Evolutionary conservation across 2,888 invertebrate genomes (phyloP), one percentile per base, ranked within the genome.

Genomic region (Cerceris ruficornis): DNA sequence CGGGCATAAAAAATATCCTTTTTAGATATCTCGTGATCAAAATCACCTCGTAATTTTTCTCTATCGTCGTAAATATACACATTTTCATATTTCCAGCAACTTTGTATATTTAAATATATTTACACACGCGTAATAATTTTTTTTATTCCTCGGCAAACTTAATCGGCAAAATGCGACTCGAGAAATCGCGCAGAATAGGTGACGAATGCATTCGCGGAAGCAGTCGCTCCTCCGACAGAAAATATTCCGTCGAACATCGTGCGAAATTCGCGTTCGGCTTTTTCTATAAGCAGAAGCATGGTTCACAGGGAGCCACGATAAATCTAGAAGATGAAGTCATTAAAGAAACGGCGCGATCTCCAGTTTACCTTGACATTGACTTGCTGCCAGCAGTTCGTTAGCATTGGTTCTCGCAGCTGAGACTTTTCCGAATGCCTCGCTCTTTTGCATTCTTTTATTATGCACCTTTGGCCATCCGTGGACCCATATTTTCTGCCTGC

Each of bases 271-370:
- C 17, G 66, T 69, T 39, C 15, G 49, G 50, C 61, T 66, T 66
- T 75, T 74, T 75, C 65, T 54, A 60, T 60, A 50, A 60, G 7
- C 41, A 9, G 7, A 17, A 28, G 39, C 52, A 59, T 61, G 39
- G 52, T 67, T 50, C 49, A 41, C 41, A 49, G 9, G 55, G 28
- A 46, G 54, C 50, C 28, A 68, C 54, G 69, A 83, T 83, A 83
- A 83, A 76, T 75, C 80, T 62, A 54, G 50, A 62, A 62, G 73
- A 83, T 80, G 77, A 83, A 82, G 80, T 75, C 82, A 75, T 69
- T 65, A 75, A 80, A 73, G 75, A 67, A 79, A 76, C 65, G 68
- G 64, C 67, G 8, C 41, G 54, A 61, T 66, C 59, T 54, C 82
- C 77, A 28, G 82, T 59, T 80, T 49, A 15, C 82, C 82, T 82